Conservation (phyloP, 2,888 invertebrate genomes). For the Lingula anatina region DNA sequence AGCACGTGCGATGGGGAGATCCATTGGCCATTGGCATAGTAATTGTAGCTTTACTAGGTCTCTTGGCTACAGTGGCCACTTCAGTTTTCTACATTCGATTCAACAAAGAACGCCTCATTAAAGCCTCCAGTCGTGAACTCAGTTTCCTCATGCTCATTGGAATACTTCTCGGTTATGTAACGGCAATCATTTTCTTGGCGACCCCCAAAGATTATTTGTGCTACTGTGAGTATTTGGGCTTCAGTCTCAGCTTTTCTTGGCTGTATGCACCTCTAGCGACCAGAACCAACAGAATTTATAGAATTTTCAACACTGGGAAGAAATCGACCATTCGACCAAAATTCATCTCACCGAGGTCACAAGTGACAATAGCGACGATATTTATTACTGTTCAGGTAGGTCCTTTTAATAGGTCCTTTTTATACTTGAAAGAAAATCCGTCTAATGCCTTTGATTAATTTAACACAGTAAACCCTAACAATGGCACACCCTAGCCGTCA, state of each 20-base stretch:
- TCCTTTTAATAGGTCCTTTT: too few relatives aligned
- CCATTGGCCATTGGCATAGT: slow-evolving; percentile 8
- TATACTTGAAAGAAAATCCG: too few relatives aligned
- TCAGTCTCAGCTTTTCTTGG: slow-evolving; percentile 16
- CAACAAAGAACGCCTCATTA: slow-evolving; percentile 32
- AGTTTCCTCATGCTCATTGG: slow-evolving; percentile 35
- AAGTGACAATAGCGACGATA: neutral
- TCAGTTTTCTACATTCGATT: slow-evolving; percentile 7
- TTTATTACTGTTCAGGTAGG: neutral
- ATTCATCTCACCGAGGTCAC: neutral
- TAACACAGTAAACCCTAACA: too few relatives aligned
- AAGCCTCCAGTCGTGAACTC: slow-evolving; percentile 40
- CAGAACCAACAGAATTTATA: slow-evolving; percentile 17
- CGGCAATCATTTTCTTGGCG: slow-evolving; percentile 29
- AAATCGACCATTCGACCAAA: neutral
- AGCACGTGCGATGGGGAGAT: slow-evolving; percentile 4
- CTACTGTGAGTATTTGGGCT: slow-evolving; percentile 11
- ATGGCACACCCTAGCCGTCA: too few relatives aligned
- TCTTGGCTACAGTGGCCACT: neutral
- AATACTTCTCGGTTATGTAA: slow-evolving; percentile 26
- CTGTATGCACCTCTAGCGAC: slow-evolving; percentile 22
- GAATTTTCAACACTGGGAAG: too few relatives aligned
- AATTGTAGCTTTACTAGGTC: slow-evolving; percentile 3
- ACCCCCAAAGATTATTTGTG: slow-evolving; percentile 27
- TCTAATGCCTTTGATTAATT: too few relatives aligned